Conservation (phyloP, 1,140 invertebrate genomes). For the Danaus plexippus region DNA sequence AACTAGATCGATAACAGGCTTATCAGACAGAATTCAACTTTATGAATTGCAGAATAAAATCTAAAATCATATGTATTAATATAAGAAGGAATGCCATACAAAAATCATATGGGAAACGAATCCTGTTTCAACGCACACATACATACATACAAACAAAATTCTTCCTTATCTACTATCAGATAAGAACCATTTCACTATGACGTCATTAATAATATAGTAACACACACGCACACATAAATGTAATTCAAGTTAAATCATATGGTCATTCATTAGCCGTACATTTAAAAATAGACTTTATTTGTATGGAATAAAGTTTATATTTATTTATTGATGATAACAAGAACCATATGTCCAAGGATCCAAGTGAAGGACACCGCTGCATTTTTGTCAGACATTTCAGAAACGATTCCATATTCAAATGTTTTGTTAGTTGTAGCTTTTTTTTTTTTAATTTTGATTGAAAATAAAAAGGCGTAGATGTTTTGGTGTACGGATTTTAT, state of each 20-base stretch:
- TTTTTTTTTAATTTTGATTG: too few relatives aligned
- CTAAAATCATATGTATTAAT: constrained; percentile 16
- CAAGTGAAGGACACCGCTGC: constrained; percentile 3
- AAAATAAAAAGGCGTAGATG: too few relatives aligned
- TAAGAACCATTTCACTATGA: too few relatives aligned
- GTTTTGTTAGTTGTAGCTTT: too few relatives aligned
- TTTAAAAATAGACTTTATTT: constrained; percentile 13
- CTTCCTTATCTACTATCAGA: too few relatives aligned
- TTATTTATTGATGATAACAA: constrained; percentile 1
- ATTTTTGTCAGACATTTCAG: too few relatives aligned
- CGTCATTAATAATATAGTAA: too few relatives aligned
- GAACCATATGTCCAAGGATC: constrained; percentile 25
- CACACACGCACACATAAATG: constrained; percentile 29
- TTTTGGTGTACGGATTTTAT: too few relatives aligned
- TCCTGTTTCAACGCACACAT: constrained; percentile 54
- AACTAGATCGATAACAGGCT: constrained; percentile 40
- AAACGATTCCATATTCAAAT: too few relatives aligned
- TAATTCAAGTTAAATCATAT: constrained; percentile 60
- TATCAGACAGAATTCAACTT: constrained; percentile 21
- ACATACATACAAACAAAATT: constrained; percentile 20
- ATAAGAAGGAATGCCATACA: constrained; percentile 60
- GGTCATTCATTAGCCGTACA: constrained; percentile 25
- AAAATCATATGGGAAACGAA: constrained; percentile 66
- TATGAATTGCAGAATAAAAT: constrained; percentile 13
- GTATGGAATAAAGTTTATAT: constrained; percentile 9